Conservation (phyloP, 2,888 invertebrate genomes). For the Ophioninae sp. region DNA sequence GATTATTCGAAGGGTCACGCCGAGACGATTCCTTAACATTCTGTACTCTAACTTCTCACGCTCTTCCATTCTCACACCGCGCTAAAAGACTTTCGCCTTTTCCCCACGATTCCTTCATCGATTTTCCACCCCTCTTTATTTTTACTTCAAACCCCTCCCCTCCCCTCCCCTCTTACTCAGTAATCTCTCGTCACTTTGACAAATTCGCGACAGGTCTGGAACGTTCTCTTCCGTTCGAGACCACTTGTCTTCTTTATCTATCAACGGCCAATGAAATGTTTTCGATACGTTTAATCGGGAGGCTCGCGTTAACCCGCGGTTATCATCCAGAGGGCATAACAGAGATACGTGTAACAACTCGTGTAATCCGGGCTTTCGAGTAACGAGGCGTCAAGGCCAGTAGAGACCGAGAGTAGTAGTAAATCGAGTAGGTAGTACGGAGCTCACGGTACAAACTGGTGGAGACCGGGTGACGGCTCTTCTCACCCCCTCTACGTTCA, state of each 20-base stretch:
- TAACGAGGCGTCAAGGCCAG: slow-evolving; percentile 59
- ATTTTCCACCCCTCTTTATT: too few relatives aligned
- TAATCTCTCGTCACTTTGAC: too few relatives aligned
- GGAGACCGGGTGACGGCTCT: slow-evolving; percentile 21
- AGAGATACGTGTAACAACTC: slow-evolving; percentile 48
- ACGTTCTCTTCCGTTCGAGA: too few relatives aligned
- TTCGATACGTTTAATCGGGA: slow-evolving; percentile 28
- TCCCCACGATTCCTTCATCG: too few relatives aligned
- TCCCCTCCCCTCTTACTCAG: too few relatives aligned
- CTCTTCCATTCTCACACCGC: too few relatives aligned
- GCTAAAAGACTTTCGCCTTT: too few relatives aligned
- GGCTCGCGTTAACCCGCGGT: slow-evolving; percentile 23
- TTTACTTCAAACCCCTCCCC: too few relatives aligned
- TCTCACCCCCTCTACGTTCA: slow-evolving; percentile 13
- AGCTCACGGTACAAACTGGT: slow-evolving; percentile 27
- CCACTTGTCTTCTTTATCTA: neutral
- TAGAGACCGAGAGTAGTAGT: slow-evolving; percentile 26
- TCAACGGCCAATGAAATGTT: neutral
- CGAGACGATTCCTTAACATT: too few relatives aligned
- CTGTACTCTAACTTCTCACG: too few relatives aligned
- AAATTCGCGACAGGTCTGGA: too few relatives aligned
- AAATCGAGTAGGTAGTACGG: slow-evolving; percentile 31
- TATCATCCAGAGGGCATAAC: slow-evolving; percentile 49
- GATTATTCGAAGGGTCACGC: too few relatives aligned
- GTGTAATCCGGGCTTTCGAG: slow-evolving; percentile 59